A percentile compares a stretch with the other conserved stretches of the same genome.
Evolutionary conservation across 2,797 vertebrate species (phyloP).

Genomic region (Merluccius polli): DNA sequence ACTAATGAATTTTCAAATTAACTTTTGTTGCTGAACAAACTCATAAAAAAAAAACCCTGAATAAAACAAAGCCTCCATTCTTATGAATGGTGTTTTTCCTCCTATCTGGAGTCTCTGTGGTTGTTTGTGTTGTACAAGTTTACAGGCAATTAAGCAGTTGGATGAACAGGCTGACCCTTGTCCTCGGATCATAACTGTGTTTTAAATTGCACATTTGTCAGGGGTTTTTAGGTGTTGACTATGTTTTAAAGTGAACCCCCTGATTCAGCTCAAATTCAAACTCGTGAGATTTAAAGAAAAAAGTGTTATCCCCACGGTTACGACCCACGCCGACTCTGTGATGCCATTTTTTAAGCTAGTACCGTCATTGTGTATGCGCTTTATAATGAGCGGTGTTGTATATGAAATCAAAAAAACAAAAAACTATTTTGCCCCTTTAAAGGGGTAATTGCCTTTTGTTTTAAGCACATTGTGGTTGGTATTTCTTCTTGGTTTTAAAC

Average conservation of each 20-base stretch:
- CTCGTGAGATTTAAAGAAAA: too few species aligned
- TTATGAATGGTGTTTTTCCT: conserved; percentile 60
- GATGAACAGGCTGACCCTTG: conserved; percentile 22
- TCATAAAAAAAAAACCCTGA: conserved; percentile 63
- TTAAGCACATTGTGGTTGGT: background rate
- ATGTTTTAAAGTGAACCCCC: too few species aligned
- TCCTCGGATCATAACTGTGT: background rate
- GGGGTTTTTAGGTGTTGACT: too few species aligned
- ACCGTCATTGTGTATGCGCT: too few species aligned
- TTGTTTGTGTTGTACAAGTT: background rate
- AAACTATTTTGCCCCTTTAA: too few species aligned
- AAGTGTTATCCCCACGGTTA: too few species aligned
- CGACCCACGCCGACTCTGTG: too few species aligned
- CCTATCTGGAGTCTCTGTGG: conserved; percentile 44
- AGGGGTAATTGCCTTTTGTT: background rate
- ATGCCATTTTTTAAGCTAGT: too few species aligned
- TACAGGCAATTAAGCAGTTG: conserved; percentile 26
- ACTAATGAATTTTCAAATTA: conserved; percentile 88
- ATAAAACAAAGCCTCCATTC: conserved; percentile 73
- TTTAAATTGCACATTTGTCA: background rate
- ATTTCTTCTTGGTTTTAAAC: background rate
- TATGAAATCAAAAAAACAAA: too few species aligned
- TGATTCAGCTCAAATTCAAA: too few species aligned
- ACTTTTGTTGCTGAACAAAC: conserved; percentile 79
- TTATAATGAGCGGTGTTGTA: too few species aligned